Evolutionary conservation across 2,113 vertebrate species (phyloP).

Genomic region (Haplochromis vanheusdeni): DNA sequence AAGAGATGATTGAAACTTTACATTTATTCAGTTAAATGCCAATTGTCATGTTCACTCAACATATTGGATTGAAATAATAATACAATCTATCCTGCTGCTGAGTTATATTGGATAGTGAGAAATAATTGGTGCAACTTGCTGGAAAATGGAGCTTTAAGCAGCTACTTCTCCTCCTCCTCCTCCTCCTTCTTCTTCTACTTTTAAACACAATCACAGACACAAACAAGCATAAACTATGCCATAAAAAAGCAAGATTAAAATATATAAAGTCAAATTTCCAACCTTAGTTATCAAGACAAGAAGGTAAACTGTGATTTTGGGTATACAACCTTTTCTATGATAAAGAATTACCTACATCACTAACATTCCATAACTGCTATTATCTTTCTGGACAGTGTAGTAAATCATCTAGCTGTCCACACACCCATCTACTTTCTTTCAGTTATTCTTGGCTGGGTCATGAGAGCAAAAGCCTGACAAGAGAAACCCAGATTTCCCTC

Average conservation of each 20-base stretch:
- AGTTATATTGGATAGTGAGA: rapidly evolving
- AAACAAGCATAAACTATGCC: rapidly evolving
- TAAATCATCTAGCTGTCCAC: rapidly evolving
- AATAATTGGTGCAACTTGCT: rapidly evolving
- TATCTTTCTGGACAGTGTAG: background rate
- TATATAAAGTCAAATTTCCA: background rate
- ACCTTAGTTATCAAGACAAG: rapidly evolving
- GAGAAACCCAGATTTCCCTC: rapidly evolving
- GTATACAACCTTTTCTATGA: rapidly evolving
- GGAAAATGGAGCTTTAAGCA: background rate
- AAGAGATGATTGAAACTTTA: background rate
- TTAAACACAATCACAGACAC: background rate
- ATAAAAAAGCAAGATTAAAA: background rate
- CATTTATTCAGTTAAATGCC: rapidly evolving
- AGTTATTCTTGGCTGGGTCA: rapidly evolving
- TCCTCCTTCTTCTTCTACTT: rapidly evolving
- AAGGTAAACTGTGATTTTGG: background rate
- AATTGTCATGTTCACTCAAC: rapidly evolving
- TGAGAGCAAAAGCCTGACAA: rapidly evolving
- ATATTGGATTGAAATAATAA: background rate
- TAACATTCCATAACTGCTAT: rapidly evolving
- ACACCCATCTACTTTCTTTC: rapidly evolving
- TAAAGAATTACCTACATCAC: background rate
- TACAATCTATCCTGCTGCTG: rapidly evolving
- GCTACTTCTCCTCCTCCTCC: no score